Base-by-base conservation (phyloP, 2,113 vertebrate genomes). In the Cyanoramphus novaezelandiae region DNA sequence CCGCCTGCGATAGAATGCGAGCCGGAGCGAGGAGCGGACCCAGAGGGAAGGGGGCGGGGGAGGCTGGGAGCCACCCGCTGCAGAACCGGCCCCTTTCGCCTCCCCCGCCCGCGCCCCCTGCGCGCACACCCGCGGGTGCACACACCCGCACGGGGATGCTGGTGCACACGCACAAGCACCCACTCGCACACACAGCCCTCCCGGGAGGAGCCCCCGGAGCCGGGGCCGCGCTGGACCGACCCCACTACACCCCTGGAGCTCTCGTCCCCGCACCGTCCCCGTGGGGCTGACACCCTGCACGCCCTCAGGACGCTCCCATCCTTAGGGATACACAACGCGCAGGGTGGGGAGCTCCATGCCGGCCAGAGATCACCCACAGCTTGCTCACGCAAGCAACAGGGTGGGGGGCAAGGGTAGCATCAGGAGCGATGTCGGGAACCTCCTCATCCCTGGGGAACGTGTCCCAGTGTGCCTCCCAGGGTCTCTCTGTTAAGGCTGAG, bases 41-140 rank as follows among this genome's bases (percentile, higher is more conserved):
- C 94, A 91, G 95, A 91, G 95, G 90, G 83, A 95, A 94, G 68
- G 95, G 92, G 95, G 95, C 93, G 88, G 86, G 93, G 89, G 95
- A 88, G 91, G 84, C 76, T 69, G 67, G 76, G 89, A 93, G 76
- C 88, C 91, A 88, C 84, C 80, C 95, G 89, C 92, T 6, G 86
- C 90, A 93, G 84, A 87, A 94, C 93, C 91, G 88, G 92, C 87
- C 89, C 90, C 79, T 92, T 93, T 90, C 87, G 86, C 90, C 87
- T 95, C 86, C 90, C 75, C 92, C 80, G 70, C 82, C 93, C 85
- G 75, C 87, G 78, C 79, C 82, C 86, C 71, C 82, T 82, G 86
- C 86, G 57, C 82, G 80, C 76, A 85, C 57, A 37, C 3, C 86
- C 60, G 67, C 75, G 89, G 83, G 75, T 62, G 35, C 74, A 4